Base-by-base conservation (phyloP, 2,113 vertebrate species). In the Spilogale gracilis region DNA sequence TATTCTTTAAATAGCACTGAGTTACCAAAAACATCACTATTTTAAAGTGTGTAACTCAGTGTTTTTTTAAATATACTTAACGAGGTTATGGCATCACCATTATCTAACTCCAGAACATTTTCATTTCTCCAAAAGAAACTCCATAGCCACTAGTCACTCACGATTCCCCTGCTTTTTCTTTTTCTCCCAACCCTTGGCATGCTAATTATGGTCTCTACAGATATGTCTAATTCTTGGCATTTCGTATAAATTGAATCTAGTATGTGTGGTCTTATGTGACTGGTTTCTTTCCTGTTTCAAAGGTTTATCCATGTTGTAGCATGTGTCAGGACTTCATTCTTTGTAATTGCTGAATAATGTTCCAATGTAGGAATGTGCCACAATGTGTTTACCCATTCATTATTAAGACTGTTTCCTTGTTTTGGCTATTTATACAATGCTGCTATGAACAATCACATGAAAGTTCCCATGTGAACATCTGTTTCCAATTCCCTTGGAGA, bases 121-220 rank as follows among this genome's bases (percentile, higher is more conserved):
- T 84, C 5, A 18, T 60, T 8, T 45, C 0, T 3, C n/a, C 14
- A 14, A 27, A 90, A 27, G 27, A 83, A 95, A 21, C 8, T 8
- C 2, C 8, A 0, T 20, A 13, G 2, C 43, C 11, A 52, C 18
- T 32, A 63, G 9, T 91, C 56, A n/a, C 30, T 80, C 0, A 17
- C 2, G 2, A 25, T 1, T 61, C 7, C 32, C 12, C 10, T 10
- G 6, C 20, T 79, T 58, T 11, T 30, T 18, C 9, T 2, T 10
- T 11, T 13, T 18, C 48, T 5, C 54, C 52, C 27, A 13, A 9
- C 1, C 18, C 52, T 63, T 71, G 52, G 23, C 6, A 73, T 7
- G 60, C 25, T 65, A n/a, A 38, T 87, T 48, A 67, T 14, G 73
- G 0, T 92, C 5, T 90, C 1, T 63, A 18, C 18, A 6, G 38